Evolutionary conservation across 37 sponge, comb jelly and placozoan genomes (phyloP), one percentile per base, ranked within the genome.

Genomic region (Beroe forskalii): DNA sequence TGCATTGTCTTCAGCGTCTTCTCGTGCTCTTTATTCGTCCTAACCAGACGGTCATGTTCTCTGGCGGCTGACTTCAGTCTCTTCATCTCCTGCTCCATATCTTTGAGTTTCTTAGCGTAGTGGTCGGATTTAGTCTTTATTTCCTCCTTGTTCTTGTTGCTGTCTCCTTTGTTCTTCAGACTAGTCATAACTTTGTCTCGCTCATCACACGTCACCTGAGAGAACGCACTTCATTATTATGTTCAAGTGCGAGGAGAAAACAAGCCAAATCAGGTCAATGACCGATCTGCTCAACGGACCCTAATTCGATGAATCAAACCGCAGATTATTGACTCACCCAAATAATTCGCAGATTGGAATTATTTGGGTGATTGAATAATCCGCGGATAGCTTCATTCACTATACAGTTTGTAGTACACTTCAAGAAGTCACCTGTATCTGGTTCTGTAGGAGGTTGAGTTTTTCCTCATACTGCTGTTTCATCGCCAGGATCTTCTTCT

Each of bases 381-480:
- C n/a, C n/a, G n/a, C n/a, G n/a, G n/a, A n/a, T n/a, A n/a, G n/a
- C n/a, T n/a, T n/a, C n/a, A n/a, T n/a, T n/a, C n/a, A n/a, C n/a
- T n/a, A n/a, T n/a, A n/a, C n/a, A n/a, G n/a, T n/a, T n/a, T n/a
- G n/a, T n/a, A n/a, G n/a, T n/a, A 20, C 90, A 61, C 61, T 95
- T 94, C 9, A 91, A 91, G n/a, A n/a, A n/a, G n/a, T n/a, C 0
- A 62, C 67, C 14, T 83, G 75, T 61, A 95, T 95, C 55, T 95
- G 94, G 2, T 90, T 64, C 41, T 95, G 95, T 24, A 97, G 90
- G 31, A 93, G 33, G 0, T 62, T n/a, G 91, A 97, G 91, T 76
- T 97, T 95, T 40, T 95, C 95, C 76, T 97, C 98, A 67, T 97
- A 97, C 90, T 97, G 98, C 42, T 90, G 42, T 80, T 91, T 94